Percentiles rank a stretch among this genome's conserved stretches.
Conservation (phyloP, 2,888 invertebrate genomes). For the Matsumyia berberina region DNA sequence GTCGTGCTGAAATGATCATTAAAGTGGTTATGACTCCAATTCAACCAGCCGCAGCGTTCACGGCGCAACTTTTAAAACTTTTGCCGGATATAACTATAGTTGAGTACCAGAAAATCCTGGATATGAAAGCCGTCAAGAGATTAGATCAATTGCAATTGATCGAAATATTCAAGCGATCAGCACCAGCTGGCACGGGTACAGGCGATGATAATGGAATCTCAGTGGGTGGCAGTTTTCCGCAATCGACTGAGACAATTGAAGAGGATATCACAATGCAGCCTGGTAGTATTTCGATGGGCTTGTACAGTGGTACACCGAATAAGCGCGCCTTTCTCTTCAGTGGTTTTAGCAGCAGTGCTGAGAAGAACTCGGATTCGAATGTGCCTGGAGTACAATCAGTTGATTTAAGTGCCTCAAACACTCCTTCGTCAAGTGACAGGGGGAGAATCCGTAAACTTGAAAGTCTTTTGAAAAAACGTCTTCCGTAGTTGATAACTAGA, state of each 20-base stretch:
- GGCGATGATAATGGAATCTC: slow-evolving; percentile 51
- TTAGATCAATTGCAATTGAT: slow-evolving; percentile 86
- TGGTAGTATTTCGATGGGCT: slow-evolving; percentile 46
- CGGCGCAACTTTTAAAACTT: slow-evolving; percentile 94
- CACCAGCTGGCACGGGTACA: slow-evolving; percentile 76
- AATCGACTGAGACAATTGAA: background rate
- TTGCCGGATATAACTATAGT: slow-evolving; percentile 94
- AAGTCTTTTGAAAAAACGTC: slow-evolving; percentile 86
- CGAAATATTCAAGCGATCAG: slow-evolving; percentile 86
- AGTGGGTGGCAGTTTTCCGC: slow-evolving; percentile 34
- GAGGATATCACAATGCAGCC: slow-evolving; percentile 53
- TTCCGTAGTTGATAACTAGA: slow-evolving; percentile 83
- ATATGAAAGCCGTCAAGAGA: slow-evolving; percentile 94
- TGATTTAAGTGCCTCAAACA: slow-evolving; percentile 62
- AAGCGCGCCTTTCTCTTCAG: slow-evolving; percentile 82
- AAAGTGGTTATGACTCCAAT: slow-evolving; percentile 98
- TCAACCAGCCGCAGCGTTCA: slow-evolving; percentile 91
- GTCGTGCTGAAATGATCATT: slow-evolving; percentile 99
- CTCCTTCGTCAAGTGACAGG: slow-evolving; percentile 82
- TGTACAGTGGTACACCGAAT: slow-evolving; percentile 79
- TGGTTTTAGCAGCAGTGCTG: slow-evolving; percentile 77
- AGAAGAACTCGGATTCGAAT: slow-evolving; percentile 79
- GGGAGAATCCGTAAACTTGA: slow-evolving; percentile 86
- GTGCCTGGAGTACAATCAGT: slow-evolving; percentile 1
- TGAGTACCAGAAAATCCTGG: slow-evolving; percentile 97